Evolutionary conservation across 1,140 invertebrate genomes (phyloP), one percentile per base, ranked within the genome.

Genomic region (Copidosoma floridanum): DNA sequence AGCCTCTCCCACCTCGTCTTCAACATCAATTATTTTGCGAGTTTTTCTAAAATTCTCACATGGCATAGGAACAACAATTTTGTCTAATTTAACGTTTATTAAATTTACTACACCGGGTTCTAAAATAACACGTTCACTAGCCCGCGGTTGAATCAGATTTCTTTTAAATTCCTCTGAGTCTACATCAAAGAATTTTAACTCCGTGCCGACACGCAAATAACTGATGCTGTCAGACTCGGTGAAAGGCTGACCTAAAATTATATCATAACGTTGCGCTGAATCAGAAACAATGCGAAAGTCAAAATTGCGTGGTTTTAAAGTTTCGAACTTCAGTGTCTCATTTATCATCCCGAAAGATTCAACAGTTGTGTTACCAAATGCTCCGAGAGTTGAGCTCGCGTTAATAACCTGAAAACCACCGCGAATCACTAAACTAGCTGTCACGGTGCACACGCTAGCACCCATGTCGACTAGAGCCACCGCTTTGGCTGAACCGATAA

Each of bases 231-330:
- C n/a, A 0, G 48, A 26, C 23, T 64, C 64, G 63, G 47, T n/a
- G n/a, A n/a, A n/a, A n/a, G n/a, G n/a, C n/a, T n/a, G n/a, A n/a
- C n/a, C n/a, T n/a, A n/a, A n/a, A n/a, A 67, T 57, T 11, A 67
- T 21, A 12, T 63, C 54, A 1, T 23, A 38, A n/a, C 11, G 2
- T 23, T 65, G 66, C 1, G 61, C 66, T n/a, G 43, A 16, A 40
- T 65, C 61, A 14, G 64, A 64, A 11, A 68, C 61, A 26, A 64
- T 51, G 10, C 53, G 18, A 8, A 65, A 63, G 38, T 41, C 21
- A 18, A 59, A 3, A 24, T 44, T 26, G 24, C 52, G 48, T 21
- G 61, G 61, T 1, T 18, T 32, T 8, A 65, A 26, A 10, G 61
- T 32, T 24, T 57, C 57, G 20, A 61, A 46, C 18, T 44, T 12